Evolutionary conservation across 1,140 invertebrate genomes (phyloP).

Genomic region (Nasonia longicornis): DNA sequence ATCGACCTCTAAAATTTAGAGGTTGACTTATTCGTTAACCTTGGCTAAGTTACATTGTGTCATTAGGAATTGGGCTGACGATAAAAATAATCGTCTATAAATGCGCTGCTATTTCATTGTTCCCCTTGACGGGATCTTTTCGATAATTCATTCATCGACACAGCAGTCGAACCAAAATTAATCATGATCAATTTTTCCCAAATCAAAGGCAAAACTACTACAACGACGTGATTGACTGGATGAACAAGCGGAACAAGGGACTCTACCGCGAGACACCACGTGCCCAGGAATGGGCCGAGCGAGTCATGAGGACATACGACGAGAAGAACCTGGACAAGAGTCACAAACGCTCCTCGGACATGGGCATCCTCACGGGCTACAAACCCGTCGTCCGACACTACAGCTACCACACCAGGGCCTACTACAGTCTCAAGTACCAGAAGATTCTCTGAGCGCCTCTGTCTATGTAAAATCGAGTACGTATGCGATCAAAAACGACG

Average conservation of each 20-base stretch:
- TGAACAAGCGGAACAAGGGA: conserved; percentile 81
- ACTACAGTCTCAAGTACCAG: conserved; percentile 67
- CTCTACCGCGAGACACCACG: conserved; percentile 77
- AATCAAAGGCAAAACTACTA: conserved; percentile 79
- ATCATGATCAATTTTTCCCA: neutral
- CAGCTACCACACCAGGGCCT: conserved; percentile 67
- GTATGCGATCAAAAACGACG: neutral
- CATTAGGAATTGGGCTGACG: neutral
- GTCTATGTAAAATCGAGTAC: neutral
- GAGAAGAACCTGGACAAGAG: conserved; percentile 65
- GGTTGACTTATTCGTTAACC: neutral
- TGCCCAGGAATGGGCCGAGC: conserved; percentile 85
- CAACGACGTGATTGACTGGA: conserved; percentile 84
- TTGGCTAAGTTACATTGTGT: neutral
- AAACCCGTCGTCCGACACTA: conserved; percentile 60
- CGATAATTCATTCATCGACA: no score
- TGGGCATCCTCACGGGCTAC: conserved; percentile 63
- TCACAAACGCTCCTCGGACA: conserved; percentile 61
- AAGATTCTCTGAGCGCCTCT: conserved; percentile 59
- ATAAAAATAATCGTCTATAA: neutral
- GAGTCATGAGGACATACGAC: conserved; percentile 78
- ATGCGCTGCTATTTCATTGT: no score
- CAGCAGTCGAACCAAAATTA: neutral
- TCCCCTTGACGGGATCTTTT: neutral
- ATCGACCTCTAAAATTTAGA: neutral